phyloP scores from a whole-genome alignment of 2,113 vertebrate species.

The Mustela lutreola region DNA sequence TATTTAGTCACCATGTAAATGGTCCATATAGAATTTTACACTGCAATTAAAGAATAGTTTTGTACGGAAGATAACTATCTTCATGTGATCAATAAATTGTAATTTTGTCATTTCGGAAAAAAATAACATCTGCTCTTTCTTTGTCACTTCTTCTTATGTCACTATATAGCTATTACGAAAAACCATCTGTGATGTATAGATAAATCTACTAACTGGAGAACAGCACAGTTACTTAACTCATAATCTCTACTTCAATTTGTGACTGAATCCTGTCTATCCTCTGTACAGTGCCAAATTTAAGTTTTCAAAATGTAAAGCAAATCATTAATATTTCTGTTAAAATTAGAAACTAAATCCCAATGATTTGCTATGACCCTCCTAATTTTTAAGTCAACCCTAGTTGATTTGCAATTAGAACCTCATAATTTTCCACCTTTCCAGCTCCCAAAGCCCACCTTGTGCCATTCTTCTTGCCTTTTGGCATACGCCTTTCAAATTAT shows the following conservation, averaged over 20 bases:
- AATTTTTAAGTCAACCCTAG: not conserved
- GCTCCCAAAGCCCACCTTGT: not conserved
- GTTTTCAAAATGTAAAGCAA: conserved; percentile 12
- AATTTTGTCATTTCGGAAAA: not conserved
- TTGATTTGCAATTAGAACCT: not conserved
- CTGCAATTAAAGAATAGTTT: not conserved
- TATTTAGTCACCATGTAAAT: not conserved
- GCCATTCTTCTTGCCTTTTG: not conserved
- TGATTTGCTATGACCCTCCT: not conserved
- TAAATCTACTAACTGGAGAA: not conserved
- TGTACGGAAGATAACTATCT: not conserved
- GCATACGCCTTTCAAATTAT: not conserved
- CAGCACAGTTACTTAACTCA: not conserved
- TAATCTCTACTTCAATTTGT: not conserved
- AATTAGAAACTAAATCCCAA: not conserved
- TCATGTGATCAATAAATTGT: not conserved
- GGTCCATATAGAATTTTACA: not conserved
- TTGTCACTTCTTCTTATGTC: not conserved
- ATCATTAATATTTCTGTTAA: not conserved
- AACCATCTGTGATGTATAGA: not conserved
- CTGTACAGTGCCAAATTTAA: not conserved
- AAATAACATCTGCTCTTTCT: not conserved
- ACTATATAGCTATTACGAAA: not conserved
- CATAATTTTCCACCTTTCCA: not conserved
- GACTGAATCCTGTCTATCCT: not conserved